Base-by-base conservation (phyloP, 2,888 invertebrate genomes). In the Opisthograptis luteolata region DNA sequence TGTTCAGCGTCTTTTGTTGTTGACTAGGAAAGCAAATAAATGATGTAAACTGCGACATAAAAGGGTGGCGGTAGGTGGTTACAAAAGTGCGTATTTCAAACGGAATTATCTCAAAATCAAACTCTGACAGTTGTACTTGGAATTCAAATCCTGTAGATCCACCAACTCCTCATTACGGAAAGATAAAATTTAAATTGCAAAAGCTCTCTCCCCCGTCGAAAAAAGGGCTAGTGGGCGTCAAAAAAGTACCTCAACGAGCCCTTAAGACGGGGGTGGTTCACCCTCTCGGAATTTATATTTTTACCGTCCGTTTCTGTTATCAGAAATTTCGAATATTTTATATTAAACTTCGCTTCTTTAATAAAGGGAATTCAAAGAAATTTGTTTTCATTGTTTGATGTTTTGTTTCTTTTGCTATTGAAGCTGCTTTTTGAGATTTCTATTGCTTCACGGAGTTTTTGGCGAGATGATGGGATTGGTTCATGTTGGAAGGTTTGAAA, bases 111-210 rank as follows among this genome's bases (percentile, higher is more conserved):
- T 51, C 30, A 27, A 53, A 57, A 59, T 59, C 53, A 59, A 59
- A 58, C 47, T 51, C 46, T 44, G 37, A 49, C 44, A 24, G 47
- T 42, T 12, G 49, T 50, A 58, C 53, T 60, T 58, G 37, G 53
- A 58, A 64, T 59, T 60, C 54, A 59, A 58, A 65, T 54, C 46
- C 42, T 14, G 43, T 55, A 51, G 54, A 58, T 52, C 48, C 54
- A 59, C 63, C 69, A 72, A 76, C 73, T 73, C 72, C 77, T 86
- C 85, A 85, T 87, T 85, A 81, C 71, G 70, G 53, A 64, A 70
- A 86, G 87, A 86, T 86, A 84, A 86, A 87, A 87, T 88, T 87
- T 87, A 86, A 87, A 87, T 87, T 87, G 85, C 86, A 81, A 86
- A 40, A 86, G 69, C 66, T 62, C 56, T 62, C 56, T 73, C 73